Evolutionary conservation across 2,113 vertebrate genomes (phyloP).

Genomic region (Felis chaus): DNA sequence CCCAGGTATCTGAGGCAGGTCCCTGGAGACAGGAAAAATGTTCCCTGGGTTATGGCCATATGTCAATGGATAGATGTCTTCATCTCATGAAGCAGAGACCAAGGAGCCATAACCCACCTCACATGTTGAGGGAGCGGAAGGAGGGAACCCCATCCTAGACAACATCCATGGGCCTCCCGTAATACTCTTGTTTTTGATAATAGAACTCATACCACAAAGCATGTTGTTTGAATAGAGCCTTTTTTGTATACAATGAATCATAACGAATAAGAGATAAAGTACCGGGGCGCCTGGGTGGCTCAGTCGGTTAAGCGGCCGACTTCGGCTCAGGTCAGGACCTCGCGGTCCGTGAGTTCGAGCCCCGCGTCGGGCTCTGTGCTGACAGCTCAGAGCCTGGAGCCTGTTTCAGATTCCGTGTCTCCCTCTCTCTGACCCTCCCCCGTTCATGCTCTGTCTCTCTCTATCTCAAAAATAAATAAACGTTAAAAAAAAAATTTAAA

Average conservation of each 20-base stretch:
- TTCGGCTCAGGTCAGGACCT: too few species aligned
- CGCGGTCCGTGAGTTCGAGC: rapidly evolving
- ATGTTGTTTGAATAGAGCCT: neutral
- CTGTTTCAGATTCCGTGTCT: too few species aligned
- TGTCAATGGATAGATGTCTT: neutral
- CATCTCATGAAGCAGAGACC: neutral
- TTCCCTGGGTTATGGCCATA: neutral
- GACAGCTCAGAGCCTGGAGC: too few species aligned
- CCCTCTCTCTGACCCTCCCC: too few species aligned
- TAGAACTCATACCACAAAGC: neutral
- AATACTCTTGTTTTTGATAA: neutral
- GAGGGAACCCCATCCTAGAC: neutral
- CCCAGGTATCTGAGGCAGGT: neutral
- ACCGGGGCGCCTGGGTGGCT: too few species aligned
- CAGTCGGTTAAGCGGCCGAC: too few species aligned
- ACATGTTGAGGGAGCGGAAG: neutral
- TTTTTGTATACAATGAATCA: constrained; percentile 20
- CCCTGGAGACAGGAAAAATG: neutral
- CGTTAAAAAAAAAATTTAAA: too few species aligned
- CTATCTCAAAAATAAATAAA: too few species aligned
- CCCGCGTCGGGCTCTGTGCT: too few species aligned
- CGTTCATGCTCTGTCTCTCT: too few species aligned
- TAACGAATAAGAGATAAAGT: neutral
- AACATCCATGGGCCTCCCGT: neutral
- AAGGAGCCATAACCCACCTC: neutral